These are phyloP conservation scores for Eristalis pertinax DNA, from an alignment of 2,888 invertebrate genomes.

Conservation along the genomic window DNA sequence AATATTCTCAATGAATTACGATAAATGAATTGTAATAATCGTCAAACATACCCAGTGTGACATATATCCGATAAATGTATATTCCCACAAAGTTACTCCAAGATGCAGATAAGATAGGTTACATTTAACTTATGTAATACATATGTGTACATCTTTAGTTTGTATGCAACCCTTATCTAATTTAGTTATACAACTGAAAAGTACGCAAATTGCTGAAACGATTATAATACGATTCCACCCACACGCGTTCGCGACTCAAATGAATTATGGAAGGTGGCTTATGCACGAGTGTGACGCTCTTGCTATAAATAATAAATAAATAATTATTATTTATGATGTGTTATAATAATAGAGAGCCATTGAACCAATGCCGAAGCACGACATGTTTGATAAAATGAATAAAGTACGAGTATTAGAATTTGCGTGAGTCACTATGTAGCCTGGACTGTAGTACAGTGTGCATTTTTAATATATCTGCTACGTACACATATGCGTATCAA, in stretches of 20 bases:
- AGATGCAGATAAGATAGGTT: too few species aligned
- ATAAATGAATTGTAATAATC: too few species aligned
- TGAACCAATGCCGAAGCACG: not conserved
- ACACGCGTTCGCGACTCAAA: not conserved
- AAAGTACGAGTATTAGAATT: not conserved
- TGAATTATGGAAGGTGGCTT: not conserved
- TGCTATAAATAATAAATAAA: not conserved
- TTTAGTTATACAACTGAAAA: not conserved
- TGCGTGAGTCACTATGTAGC: not conserved
- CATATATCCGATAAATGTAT: too few species aligned
- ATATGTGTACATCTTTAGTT: too few species aligned
- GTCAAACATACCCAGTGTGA: too few species aligned
- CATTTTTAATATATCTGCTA: not conserved
- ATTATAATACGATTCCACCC: not conserved
- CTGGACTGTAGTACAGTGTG: not conserved
- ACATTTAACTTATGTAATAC: too few species aligned
- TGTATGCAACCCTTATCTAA: too few species aligned
- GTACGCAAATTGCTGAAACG: not conserved
- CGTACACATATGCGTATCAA: not conserved
- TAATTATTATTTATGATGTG: not conserved
- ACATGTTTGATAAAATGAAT: not conserved
- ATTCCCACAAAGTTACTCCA: too few species aligned
- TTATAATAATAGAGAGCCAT: not conserved
- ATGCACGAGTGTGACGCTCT: not conserved
- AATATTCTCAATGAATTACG: too few species aligned